Evolutionary conservation across 2,113 vertebrate genomes (phyloP).

Genomic region (Cynocephalus volans): DNA sequence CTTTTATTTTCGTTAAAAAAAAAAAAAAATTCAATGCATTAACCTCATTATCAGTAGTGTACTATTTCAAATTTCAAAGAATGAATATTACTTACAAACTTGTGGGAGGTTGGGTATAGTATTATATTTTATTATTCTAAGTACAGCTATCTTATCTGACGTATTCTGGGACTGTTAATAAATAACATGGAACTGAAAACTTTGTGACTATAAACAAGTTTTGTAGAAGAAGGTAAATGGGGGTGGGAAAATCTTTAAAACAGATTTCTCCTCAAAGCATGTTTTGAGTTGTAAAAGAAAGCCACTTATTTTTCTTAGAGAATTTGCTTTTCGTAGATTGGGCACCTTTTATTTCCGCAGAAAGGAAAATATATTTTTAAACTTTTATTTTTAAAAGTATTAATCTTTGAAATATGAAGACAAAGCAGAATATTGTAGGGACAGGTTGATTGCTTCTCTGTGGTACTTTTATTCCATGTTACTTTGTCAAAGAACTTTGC

Average conservation of each 20-base stretch:
- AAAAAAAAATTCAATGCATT: conserved; percentile 67
- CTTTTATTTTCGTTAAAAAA: conserved; percentile 77
- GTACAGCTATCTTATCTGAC: conserved; percentile 19
- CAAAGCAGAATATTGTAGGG: neutral
- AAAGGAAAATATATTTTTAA: neutral
- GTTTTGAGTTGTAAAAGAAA: conserved; percentile 24
- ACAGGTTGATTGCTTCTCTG: neutral
- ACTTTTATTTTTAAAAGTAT: conserved; percentile 14
- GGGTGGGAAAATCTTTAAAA: neutral
- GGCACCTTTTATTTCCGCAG: neutral
- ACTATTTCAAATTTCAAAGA: conserved; percentile 78
- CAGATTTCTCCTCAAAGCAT: conserved; percentile 7
- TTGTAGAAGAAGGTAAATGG: conserved; percentile 38
- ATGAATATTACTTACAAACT: conserved; percentile 53
- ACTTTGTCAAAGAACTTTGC: conserved; percentile 42
- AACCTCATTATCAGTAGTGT: conserved; percentile 77
- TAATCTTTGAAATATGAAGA: conserved; percentile 22
- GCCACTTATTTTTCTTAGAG: conserved; percentile 43
- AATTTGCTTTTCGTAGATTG: conserved; percentile 61
- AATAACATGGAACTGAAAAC: conserved; percentile 15
- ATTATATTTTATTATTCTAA: conserved; percentile 63
- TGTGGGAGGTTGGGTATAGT: neutral
- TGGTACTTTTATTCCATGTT: conserved; percentile 28
- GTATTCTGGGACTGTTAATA: neutral
- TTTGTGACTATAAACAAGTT: conserved; percentile 16